Percentiles rank a stretch among this genome's conserved stretches.
Evolutionary conservation across 2,797 vertebrate genomes (phyloP).

Genomic region (Acanthurus tractus): DNA sequence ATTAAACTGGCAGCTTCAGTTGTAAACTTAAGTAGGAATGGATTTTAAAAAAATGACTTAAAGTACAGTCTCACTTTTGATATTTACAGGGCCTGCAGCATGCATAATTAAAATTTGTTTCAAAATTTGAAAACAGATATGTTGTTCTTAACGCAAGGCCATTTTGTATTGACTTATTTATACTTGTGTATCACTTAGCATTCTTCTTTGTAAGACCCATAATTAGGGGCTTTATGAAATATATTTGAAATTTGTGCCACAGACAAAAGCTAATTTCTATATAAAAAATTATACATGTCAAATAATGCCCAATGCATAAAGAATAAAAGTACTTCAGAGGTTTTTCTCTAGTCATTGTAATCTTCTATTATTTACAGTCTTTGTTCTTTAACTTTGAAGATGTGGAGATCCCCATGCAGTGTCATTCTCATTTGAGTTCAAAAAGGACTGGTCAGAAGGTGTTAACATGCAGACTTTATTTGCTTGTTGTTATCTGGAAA

Average conservation of each 20-base stretch:
- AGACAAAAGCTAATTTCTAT: background rate
- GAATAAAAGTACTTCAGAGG: background rate
- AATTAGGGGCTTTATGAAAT: background rate
- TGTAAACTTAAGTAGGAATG: too few relatives aligned
- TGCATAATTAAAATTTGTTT: background rate
- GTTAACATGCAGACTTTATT: slow-evolving; percentile 57
- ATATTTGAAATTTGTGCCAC: slow-evolving; percentile 2
- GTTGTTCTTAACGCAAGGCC: background rate
- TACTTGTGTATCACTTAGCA: background rate
- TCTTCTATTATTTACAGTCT: slow-evolving; percentile 1
- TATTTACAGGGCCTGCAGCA: background rate
- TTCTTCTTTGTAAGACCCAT: background rate
- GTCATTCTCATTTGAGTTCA: background rate
- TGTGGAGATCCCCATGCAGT: slow-evolving; percentile 8
- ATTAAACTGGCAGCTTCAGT: too few relatives aligned
- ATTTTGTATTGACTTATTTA: background rate
- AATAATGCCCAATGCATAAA: background rate
- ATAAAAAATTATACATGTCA: too few relatives aligned
- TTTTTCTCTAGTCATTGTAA: background rate
- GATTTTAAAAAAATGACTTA: too few relatives aligned
- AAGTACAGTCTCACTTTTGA: too few relatives aligned
- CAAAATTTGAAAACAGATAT: background rate
- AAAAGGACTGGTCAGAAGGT: slow-evolving; percentile 41
- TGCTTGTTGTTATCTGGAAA: slow-evolving; percentile 52
- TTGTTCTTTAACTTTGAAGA: slow-evolving; percentile 27